Base-by-base conservation (phyloP, 2,113 vertebrate species). In the Damaliscus lunatus region DNA sequence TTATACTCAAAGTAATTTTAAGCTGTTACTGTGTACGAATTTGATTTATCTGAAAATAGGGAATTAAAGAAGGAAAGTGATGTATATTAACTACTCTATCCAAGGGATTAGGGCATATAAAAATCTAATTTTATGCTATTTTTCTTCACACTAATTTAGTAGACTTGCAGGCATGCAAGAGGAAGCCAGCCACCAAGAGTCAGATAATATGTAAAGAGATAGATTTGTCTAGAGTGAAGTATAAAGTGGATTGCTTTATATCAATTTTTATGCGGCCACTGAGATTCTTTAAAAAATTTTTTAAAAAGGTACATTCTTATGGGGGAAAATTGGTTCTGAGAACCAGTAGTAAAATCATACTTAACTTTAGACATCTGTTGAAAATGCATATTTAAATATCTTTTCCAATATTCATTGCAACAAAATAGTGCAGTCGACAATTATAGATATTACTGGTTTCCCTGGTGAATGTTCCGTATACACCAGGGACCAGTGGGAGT, bases 1-100 rank as follows among this genome's bases (percentile, higher is more conserved):
- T 84, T 62, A 55, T 93, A 48, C 33, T 96, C 50, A 59, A 27
- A 78, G 92, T 91, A 84, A 94, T 71, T 96, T 64, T 64, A 97
- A 98, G 96, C 93, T 96, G 93, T 97, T 98, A 98, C 85, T 98
- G 86, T 97, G 53, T 43, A 95, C 60, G 97, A 31, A 97, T 98
- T 98, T 88, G 85, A 85, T 88, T 86, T 96, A 74, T 91, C 96
- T 97, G 93, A 92, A 95, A 97, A 81, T 27, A 88, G 57, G 59
- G 87, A 90, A 43, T 96, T 91, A 6, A 67, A 90, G 83, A 83
- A 80, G 96, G 91, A 95, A 88, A 97, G 19, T 87, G 53, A 78
- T 64, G 7, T 53, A 1, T 71, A 48, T 77, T 87, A n/a, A 84
- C 52, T 92, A 36, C 1, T 91, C 31, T 96, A 40, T 90, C 91